Percentiles rank a stretch among this genome's conserved stretches.
These are phyloP conservation scores for Sylvietta virens DNA, from an alignment of 2,113 vertebrate genomes.

Conservation along the genomic window DNA sequence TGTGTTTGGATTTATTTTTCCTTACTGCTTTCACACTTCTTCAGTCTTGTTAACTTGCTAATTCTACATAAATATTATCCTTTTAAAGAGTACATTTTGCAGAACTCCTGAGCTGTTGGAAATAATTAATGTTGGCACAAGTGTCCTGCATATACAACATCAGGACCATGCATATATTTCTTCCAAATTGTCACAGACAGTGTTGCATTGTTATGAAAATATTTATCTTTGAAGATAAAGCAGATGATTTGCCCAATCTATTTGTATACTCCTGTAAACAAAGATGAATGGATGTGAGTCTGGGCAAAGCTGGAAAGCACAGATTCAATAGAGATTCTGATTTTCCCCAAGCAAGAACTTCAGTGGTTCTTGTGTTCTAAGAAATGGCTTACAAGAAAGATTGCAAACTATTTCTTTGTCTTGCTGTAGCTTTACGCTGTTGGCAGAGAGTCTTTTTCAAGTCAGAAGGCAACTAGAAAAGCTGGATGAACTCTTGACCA, in stretches of 20 bases:
- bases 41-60: not conserved
- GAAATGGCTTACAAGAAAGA: rapidly evolving
- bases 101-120: not conserved
- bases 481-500: slow-evolving; percentile 86
- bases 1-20: not conserved
- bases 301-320: not conserved
- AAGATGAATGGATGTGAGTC: not conserved
- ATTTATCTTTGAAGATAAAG: not conserved
- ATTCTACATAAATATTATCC: not conserved
- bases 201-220: not conserved
- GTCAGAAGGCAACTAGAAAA: slow-evolving; percentile 92
- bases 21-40: not conserved
- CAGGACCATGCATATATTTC: not conserved
- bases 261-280: not conserved
- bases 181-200: not conserved
- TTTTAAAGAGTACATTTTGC: not conserved
- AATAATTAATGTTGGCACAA: not conserved
- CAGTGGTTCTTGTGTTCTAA: not conserved
- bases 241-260: not conserved
- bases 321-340: not conserved
- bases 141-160: not conserved
- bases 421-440: slow-evolving; percentile 83
- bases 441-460: slow-evolving; percentile 95
- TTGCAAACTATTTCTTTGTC: not conserved
- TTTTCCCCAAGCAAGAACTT: not conserved